Base-by-base conservation (phyloP, 1,140 invertebrate species). In the Brachionus sp. region DNA sequence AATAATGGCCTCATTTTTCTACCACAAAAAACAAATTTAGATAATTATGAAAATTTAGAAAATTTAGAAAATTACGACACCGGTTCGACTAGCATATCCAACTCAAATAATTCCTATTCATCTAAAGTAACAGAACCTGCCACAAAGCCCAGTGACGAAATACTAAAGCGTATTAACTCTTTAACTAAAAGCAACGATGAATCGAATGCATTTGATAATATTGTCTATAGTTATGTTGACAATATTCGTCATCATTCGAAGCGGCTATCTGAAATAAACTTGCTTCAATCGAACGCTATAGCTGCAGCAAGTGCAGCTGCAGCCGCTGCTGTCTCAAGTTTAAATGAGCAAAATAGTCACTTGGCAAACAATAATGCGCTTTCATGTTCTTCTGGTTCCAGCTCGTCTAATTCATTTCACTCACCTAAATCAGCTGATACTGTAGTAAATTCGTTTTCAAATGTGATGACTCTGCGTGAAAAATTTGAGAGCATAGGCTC, bases 221-320 rank as follows among this genome's bases (percentile, higher is more conserved):
- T 62, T 13, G 77, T 80, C 39, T 80, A 80, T 37, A 80, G 77
- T 37, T 80, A 80, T 66, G 77, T 80, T 12, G 50, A 80, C 39
- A 80, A 80, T 29, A 42, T 80, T 42, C 46, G 77, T 12, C 50
- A 80, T 23, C 50, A 80, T 80, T 80, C 77, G 1, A 80, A 80
- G 7, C 46, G 77, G 4, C 33, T 80, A 25, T 66, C 50, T 1
- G 29, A 80, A 80, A 80, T 66, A 62, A 66, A 80, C 39, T 42
- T 37, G 10, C 25, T 80, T 2, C 44, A 80, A 3, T 80, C 77
- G 29, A 57, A 23, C 37, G 77, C 50, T 9, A 80, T 57, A 6
- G 77, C 70, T 13, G 70, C 70, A 6, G 70, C 70, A 25, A 44
- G 39, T 13, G 70, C 70, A 12, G 70, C 70, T 19, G 70, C 70